These are phyloP conservation scores for Dendroctonus ponderosae DNA, from an alignment of 1,140 invertebrate species.

Conservation along the genomic window DNA sequence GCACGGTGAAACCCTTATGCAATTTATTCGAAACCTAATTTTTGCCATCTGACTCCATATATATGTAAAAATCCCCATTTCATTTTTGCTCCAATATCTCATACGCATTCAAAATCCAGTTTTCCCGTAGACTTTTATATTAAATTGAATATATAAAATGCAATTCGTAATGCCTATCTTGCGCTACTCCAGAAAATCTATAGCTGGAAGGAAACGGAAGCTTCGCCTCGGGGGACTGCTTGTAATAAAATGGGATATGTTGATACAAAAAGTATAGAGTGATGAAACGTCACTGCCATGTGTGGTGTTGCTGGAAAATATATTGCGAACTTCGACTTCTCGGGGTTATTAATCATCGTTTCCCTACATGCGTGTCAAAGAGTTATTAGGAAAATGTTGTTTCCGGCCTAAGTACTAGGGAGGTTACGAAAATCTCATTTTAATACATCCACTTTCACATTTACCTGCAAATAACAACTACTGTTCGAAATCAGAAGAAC, in stretches of 20 bases:
- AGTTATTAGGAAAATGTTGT: no score
- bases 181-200: slow-evolving; percentile 38
- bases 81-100: slow-evolving; percentile 17
- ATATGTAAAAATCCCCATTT: slow-evolving; percentile 5
- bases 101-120: slow-evolving; percentile 24
- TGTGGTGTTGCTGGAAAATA: slow-evolving; percentile 29
- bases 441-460: no score
- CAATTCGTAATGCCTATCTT: slow-evolving; percentile 28
- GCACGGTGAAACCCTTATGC: slow-evolving; percentile 13
- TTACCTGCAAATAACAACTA: no score
- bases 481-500: no score
- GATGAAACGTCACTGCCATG: slow-evolving; percentile 48
- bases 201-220: slow-evolving; percentile 38
- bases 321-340: no score
- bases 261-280: slow-evolving; percentile 48
- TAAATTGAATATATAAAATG: slow-evolving; percentile 33
- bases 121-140: slow-evolving; percentile 28
- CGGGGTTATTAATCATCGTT: no score
- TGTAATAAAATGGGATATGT: slow-evolving; percentile 50
- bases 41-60: slow-evolving; percentile 3
- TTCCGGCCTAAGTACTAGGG: no score
- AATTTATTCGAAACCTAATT: slow-evolving; percentile 18
- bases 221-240: slow-evolving; percentile 44
- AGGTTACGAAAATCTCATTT: no score
- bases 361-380: no score